Evolutionary conservation across 1,140 invertebrate species (phyloP).

Genomic region (Macrotrachela quadricornifera): DNA sequence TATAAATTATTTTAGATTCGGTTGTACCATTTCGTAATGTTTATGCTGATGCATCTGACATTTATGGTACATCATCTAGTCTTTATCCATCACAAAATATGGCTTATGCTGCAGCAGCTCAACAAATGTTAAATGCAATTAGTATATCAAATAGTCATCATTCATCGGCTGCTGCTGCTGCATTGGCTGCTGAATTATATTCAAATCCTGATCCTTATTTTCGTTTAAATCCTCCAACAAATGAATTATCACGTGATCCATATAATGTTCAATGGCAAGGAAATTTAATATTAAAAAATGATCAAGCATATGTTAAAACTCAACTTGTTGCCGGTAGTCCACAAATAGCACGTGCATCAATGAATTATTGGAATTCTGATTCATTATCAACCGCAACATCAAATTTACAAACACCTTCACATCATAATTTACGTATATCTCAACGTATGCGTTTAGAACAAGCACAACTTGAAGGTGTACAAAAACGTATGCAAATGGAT

Average conservation of each 20-base stretch:
- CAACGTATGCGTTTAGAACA: constrained; percentile 79
- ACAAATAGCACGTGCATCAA: constrained; percentile 1
- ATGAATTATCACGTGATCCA: background rate
- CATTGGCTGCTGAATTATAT: background rate
- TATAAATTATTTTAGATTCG: no score
- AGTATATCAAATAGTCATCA: background rate
- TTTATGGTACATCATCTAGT: no score
- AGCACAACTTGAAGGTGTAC: constrained; percentile 65
- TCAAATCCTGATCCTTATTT: background rate
- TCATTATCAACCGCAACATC: background rate
- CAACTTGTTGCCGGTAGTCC: constrained; percentile 76
- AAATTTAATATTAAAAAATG: constrained; percentile 66
- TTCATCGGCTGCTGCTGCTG: background rate
- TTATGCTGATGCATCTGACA: no score
- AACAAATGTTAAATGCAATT: no score
- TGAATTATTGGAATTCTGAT: constrained; percentile 2
- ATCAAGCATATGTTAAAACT: constrained; percentile 85
- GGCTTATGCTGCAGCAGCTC: no score
- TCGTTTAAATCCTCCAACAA: no score
- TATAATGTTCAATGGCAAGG: constrained; percentile 64
- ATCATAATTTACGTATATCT: constrained; percentile 42
- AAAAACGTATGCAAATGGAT: constrained; percentile 40
- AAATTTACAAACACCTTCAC: no score
- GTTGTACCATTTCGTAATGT: no score
- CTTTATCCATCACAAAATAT: no score